These are phyloP conservation scores for Sweltsa coloradensis DNA, from an alignment of 1,140 invertebrate species.

Conservation along the genomic window DNA sequence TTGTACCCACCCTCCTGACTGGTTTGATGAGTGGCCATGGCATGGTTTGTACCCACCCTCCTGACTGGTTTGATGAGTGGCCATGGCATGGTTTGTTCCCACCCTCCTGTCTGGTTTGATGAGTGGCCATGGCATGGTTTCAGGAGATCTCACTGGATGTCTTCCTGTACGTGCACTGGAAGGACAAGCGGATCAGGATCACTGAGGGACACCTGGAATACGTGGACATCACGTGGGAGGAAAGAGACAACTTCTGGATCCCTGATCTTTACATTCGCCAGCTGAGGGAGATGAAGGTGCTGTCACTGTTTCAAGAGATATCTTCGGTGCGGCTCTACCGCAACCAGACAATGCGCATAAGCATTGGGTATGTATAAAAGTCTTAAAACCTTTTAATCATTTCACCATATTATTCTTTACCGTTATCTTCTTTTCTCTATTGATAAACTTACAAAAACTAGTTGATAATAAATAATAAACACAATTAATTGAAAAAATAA, in stretches of 20 bases:
- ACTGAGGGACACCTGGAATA: constrained; percentile 23
- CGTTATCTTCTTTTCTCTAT: too few relatives aligned
- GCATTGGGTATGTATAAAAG: constrained; percentile 37
- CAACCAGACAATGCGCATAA: constrained; percentile 41
- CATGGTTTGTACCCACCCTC: too few relatives aligned
- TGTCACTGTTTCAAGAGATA: constrained; percentile 43
- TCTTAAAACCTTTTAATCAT: neutral
- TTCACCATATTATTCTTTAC: neutral
- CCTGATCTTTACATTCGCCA: constrained; percentile 47
- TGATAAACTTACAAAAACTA: too few relatives aligned
- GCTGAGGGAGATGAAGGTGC: constrained; percentile 40
- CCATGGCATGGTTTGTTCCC: too few relatives aligned
- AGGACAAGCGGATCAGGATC: constrained; percentile 34
- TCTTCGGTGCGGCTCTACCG: constrained; percentile 39
- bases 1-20: too few relatives aligned
- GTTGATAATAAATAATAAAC: too few relatives aligned
- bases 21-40: too few relatives aligned
- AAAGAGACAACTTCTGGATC: constrained; percentile 29
- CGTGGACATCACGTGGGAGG: constrained; percentile 24
- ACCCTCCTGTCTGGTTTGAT: too few relatives aligned
- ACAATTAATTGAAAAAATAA: too few relatives aligned
- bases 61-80: too few relatives aligned
- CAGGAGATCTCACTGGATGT: constrained; percentile 46
- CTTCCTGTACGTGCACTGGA: constrained; percentile 45
- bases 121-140: too few relatives aligned